phyloP scores from a whole-genome alignment of 2,797 vertebrate genomes.

The Smutsia temminckii region DNA sequence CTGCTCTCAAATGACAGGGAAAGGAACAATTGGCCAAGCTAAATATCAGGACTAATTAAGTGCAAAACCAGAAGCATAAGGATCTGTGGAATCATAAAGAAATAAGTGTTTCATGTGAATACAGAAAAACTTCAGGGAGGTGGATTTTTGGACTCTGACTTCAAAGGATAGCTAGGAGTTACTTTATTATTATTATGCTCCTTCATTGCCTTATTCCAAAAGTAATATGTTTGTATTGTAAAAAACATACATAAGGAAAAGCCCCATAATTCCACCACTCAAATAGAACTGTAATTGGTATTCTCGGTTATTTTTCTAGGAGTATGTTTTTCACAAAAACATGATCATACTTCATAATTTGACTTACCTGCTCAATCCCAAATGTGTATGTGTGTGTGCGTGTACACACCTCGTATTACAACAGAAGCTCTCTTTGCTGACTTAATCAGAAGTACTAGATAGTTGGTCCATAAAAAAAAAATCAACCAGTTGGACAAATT shows the following conservation, averaged over 20 bases:
- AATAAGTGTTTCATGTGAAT: background rate
- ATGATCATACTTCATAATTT: background rate
- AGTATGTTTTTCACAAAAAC: background rate
- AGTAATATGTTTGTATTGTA: background rate
- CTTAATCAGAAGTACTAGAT: background rate
- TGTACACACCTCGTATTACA: background rate
- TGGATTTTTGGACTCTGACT: background rate
- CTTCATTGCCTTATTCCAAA: conserved; percentile 40
- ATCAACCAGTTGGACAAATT: background rate
- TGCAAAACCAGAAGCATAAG: background rate
- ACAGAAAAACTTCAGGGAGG: conserved; percentile 14
- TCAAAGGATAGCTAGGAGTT: conserved; percentile 14
- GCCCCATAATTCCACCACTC: background rate
- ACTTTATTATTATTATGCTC: background rate
- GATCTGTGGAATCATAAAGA: background rate
- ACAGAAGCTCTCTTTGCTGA: background rate
- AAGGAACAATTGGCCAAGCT: background rate
- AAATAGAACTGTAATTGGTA: background rate
- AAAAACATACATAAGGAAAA: background rate
- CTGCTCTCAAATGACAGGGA: conserved; percentile 11
- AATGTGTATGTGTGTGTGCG: background rate
- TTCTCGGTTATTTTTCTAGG: background rate
- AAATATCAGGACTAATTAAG: conserved; percentile 10
- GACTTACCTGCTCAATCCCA: background rate
- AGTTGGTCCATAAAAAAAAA: background rate